These are phyloP conservation scores for Phytoseiulus persimilis DNA, from an alignment of 2,888 invertebrate species.

Conservation along the genomic window DNA sequence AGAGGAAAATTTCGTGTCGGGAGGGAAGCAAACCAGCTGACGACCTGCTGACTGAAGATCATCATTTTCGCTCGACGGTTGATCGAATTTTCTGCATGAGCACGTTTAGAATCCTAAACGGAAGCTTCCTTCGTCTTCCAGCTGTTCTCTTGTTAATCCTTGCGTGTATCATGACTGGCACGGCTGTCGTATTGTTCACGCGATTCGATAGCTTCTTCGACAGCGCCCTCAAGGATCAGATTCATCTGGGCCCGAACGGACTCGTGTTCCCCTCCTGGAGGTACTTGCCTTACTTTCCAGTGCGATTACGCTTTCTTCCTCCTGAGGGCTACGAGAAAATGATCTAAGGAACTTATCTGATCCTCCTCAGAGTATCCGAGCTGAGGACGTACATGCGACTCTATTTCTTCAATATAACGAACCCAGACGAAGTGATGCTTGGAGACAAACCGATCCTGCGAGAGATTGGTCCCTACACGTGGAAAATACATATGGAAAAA, in stretches of 20 bases:
- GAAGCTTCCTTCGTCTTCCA: background rate
- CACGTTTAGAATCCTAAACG: too few relatives aligned
- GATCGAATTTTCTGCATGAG: too few relatives aligned
- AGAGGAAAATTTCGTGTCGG: too few relatives aligned
- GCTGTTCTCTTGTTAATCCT: slow-evolving; percentile 8
- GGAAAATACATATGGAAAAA: slow-evolving; percentile 26
- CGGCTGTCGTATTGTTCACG: background rate
- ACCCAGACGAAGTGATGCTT: slow-evolving; percentile 42
- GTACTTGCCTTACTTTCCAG: background rate
- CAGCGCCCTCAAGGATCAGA: slow-evolving; percentile 31
- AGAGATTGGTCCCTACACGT: slow-evolving; percentile 44
- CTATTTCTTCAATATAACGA: slow-evolving; percentile 44
- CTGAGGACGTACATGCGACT: slow-evolving; percentile 39
- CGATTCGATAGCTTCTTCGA: slow-evolving; percentile 13
- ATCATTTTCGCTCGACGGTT: too few relatives aligned
- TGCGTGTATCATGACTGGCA: background rate
- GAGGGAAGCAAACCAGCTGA: too few relatives aligned
- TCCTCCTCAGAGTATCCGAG: slow-evolving; percentile 26
- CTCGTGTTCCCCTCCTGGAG: slow-evolving; percentile 26
- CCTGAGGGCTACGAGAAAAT: background rate
- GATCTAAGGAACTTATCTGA: background rate
- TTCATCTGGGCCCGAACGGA: slow-evolving; percentile 31
- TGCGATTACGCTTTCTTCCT: background rate
- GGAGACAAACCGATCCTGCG: slow-evolving; percentile 42
- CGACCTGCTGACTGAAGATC: too few relatives aligned